Evolutionary conservation across 2,797 vertebrate species (phyloP).

Genomic region (Coracias cyanogaster): DNA sequence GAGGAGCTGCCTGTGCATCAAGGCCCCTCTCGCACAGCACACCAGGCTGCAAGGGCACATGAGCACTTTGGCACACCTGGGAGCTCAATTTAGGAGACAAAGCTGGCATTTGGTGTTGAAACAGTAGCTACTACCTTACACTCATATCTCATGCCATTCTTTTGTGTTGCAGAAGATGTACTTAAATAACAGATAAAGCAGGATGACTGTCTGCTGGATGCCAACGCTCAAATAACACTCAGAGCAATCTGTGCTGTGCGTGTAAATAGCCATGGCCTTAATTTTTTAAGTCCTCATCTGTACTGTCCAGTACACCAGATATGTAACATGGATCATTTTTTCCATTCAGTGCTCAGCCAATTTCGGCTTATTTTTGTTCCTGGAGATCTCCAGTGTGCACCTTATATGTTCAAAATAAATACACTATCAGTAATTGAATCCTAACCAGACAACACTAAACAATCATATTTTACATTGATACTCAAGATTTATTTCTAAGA

Average conservation of each 20-base stretch:
- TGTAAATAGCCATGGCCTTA: neutral
- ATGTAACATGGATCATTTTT: constrained; percentile 64
- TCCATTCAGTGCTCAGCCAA: constrained; percentile 58
- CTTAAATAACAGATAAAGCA: neutral
- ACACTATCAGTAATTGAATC: constrained; percentile 59
- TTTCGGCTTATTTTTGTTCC: constrained; percentile 64
- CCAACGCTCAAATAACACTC: neutral
- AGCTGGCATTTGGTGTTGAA: neutral
- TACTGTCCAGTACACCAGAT: constrained; percentile 22
- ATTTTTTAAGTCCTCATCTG: neutral
- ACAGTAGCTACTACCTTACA: neutral
- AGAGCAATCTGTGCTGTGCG: neutral
- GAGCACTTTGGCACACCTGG: fast-evolving
- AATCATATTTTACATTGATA: constrained; percentile 55
- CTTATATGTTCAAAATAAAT: constrained; percentile 73
- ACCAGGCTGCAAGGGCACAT: neutral
- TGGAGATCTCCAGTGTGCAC: constrained; percentile 55
- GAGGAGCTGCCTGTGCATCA: neutral
- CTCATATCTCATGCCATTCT: neutral
- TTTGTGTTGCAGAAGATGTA: neutral
- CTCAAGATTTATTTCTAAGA: constrained; percentile 3
- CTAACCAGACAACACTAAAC: constrained; percentile 62
- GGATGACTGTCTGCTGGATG: neutral
- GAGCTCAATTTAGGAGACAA: neutral
- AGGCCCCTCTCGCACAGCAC: neutral